phyloP scores from a whole-genome alignment of 2,113 vertebrate genomes.

The Heterotilapia buettikoferi region DNA sequence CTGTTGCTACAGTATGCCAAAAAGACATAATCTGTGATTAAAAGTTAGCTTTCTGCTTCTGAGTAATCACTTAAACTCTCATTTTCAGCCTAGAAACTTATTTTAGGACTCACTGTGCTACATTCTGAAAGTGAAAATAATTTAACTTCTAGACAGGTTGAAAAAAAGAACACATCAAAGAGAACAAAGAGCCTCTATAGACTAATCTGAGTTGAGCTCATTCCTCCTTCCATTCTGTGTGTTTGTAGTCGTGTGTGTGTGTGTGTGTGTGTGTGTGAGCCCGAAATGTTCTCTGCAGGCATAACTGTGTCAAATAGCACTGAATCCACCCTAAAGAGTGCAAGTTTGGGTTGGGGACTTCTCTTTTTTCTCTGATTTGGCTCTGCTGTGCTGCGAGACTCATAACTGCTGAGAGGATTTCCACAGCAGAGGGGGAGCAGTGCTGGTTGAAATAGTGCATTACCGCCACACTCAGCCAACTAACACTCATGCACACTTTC shows the following conservation, averaged over 20 bases:
- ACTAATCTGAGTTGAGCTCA: not conserved
- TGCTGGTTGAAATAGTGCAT: not conserved
- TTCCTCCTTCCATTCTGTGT: not conserved
- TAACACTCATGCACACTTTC: constrained; percentile 25
- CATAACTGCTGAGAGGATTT: constrained; percentile 16
- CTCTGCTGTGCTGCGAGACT: not conserved
- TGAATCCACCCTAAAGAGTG: constrained; percentile 2
- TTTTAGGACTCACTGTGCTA: not conserved
- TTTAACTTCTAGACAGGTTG: not conserved
- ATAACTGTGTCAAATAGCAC: constrained; percentile 17
- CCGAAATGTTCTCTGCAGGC: not conserved
- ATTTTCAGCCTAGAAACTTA: not conserved
- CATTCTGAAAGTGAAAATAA: not conserved
- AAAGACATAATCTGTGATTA: not conserved
- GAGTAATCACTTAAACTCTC: not conserved
- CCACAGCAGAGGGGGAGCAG: not conserved
- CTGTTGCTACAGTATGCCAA: not conserved
- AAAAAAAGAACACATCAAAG: not conserved
- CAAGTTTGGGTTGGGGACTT: not conserved
- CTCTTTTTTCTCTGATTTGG: not conserved
- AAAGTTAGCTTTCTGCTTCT: not conserved
- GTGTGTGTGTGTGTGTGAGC: not conserved
- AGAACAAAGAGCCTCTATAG: not conserved
- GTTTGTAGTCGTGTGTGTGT: not conserved
- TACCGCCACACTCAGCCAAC: constrained; percentile 19